These are phyloP conservation scores for Mobula birostris DNA, from an alignment of 2,113 vertebrate genomes.

Conservation along the genomic window DNA sequence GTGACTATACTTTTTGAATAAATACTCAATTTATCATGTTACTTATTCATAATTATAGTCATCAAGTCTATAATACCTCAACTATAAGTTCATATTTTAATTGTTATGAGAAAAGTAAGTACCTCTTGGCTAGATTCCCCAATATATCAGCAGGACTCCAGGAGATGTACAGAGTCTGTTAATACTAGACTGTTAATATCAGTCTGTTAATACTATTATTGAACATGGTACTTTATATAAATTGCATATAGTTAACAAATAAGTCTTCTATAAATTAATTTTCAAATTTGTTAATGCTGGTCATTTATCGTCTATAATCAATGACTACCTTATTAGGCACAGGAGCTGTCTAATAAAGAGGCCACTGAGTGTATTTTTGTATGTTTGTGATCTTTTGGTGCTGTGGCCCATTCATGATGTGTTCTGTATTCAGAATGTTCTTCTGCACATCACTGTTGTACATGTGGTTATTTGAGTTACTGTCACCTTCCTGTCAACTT, in stretches of 20 bases:
- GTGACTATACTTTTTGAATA: neutral
- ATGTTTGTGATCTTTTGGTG: no score
- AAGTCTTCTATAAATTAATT: neutral
- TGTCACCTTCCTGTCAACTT: no score
- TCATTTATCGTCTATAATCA: neutral
- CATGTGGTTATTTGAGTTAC: no score
- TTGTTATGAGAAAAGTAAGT: neutral
- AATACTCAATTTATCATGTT: neutral
- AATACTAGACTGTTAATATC: neutral
- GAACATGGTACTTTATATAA: no score
- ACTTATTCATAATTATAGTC: neutral
- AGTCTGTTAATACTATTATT: neutral
- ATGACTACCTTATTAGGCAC: no score
- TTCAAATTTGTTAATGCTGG: neutral
- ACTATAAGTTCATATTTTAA: neutral
- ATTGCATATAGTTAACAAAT: neutral
- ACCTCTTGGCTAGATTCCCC: neutral
- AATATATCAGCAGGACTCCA: neutral
- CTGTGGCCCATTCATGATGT: no score
- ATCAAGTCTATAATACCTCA: neutral
- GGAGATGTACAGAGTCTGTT: neutral
- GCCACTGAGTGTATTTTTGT: no score
- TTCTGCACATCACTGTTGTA: no score
- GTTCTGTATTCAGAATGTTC: no score
- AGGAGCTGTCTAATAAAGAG: no score